Evolutionary conservation across 2,113 vertebrate genomes (phyloP), one percentile per base, ranked within the genome.

Genomic region (Dipodomys stephensi): DNA sequence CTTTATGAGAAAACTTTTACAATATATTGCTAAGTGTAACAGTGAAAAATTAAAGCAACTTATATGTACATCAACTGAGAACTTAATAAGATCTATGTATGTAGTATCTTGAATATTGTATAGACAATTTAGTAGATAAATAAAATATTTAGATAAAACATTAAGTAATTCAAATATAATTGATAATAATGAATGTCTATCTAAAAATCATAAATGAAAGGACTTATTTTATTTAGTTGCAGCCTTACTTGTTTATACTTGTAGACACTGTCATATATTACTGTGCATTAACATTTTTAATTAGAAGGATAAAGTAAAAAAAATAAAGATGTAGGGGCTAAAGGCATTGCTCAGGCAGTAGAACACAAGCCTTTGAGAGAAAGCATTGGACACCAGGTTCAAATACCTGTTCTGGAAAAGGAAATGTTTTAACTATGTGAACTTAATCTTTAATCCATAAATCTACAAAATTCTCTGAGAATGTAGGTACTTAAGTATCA

Each of bases 1-100:
- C 12, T 78, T 87, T 83, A 73, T 44, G 12, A 81, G 77, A 90
- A 78, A 88, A 27, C 3, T 57, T 81, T 20, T 71, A 77, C 11
- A 53, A 64, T 77, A 44, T 76, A 79, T 25, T 65, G 46, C 30
- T 90, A 57, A 67, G 27, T 16, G 27, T 49, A 64, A 28, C 30
- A 74, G n/a, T 79, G 22, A 78, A 93, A 82, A 83, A 67, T 46
- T 23, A 62, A 79, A 83, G 20, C 30, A 93, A 91, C 4, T 28
- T 88, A 72, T 15, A 62, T 6, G n/a, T 44, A 46, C 15, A 57
- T 57, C 35, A 49, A 35, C 23, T 83, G 62, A 68, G 46, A 93
- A 39, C 13, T 62, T 90, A 76, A 7, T 71, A 87, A 83, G 62
- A 73, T 57, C 13, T 78, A 28, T 18, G 8, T 25, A 46, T 78